These are phyloP conservation scores for Leucoma salicis DNA, from an alignment of 2,888 invertebrate species.

Conservation along the genomic window DNA sequence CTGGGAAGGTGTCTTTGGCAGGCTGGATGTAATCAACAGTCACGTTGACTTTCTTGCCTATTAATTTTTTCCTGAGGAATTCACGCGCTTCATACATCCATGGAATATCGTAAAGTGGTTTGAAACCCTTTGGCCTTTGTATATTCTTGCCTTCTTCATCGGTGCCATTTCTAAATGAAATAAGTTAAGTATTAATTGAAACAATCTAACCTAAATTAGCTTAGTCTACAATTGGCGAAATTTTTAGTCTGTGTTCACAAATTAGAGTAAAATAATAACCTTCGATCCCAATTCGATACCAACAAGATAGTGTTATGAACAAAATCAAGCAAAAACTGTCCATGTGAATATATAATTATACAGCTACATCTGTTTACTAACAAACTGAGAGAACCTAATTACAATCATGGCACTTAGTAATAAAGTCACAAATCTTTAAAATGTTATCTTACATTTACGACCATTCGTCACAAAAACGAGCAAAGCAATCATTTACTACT, in stretches of 20 bases:
- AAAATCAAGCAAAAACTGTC: too few relatives aligned
- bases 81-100: conserved; percentile 99
- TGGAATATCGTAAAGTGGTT: conserved; percentile 98
- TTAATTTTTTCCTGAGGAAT: conserved; percentile 95
- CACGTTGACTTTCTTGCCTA: conserved; percentile 96
- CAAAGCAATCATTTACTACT: too few relatives aligned
- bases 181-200: not conserved
- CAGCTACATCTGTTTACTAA: too few relatives aligned
- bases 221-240: not conserved
- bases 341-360: too few relatives aligned
- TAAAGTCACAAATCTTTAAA: too few relatives aligned
- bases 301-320: too few relatives aligned
- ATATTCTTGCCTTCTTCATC: conserved; percentile 87
- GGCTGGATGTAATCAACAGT: conserved; percentile 98
- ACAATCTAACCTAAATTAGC: not conserved
- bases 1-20: conserved; percentile 95
- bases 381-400: too few relatives aligned
- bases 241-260: not conserved
- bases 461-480: too few relatives aligned
- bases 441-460: too few relatives aligned
- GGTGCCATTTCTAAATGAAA: conserved; percentile 58
- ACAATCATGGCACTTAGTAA: too few relatives aligned
- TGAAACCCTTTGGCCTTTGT: conserved; percentile 87
- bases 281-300: too few relatives aligned
- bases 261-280: too few relatives aligned